Evolutionary conservation across 1,140 invertebrate genomes (phyloP).

Genomic region (Panonychus citri): DNA sequence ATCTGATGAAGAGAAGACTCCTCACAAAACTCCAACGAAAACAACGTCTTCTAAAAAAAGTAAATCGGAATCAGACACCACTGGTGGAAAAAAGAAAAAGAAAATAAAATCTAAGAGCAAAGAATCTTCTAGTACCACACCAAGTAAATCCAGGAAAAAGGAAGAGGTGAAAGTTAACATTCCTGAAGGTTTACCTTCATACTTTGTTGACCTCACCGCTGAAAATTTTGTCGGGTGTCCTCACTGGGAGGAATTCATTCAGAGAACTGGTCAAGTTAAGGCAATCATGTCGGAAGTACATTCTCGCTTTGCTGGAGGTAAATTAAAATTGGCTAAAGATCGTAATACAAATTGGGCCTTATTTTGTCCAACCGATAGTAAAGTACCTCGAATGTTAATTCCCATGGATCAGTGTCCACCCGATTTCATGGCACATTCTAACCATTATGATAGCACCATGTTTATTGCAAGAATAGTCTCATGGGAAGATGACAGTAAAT

Average conservation of each 20-base stretch:
- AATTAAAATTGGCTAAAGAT: slow-evolving; percentile 33
- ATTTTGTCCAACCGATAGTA: slow-evolving; percentile 44
- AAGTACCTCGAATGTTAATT: slow-evolving; percentile 44
- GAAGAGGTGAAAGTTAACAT: neutral
- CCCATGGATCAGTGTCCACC: slow-evolving; percentile 33
- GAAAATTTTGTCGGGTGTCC: slow-evolving; percentile 13
- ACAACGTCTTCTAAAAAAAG: too few species aligned
- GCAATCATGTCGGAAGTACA: slow-evolving; percentile 30
- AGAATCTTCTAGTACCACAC: neutral
- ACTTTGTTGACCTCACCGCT: neutral
- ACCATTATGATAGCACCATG: slow-evolving; percentile 32
- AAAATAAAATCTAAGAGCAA: too few species aligned
- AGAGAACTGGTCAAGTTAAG: slow-evolving; percentile 25
- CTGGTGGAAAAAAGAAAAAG: too few species aligned
- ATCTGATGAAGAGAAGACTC: too few species aligned
- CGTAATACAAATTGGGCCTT: slow-evolving; percentile 30
- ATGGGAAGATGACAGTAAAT: slow-evolving; percentile 34
- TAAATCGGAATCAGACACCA: too few species aligned
- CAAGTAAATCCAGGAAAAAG: slow-evolving; percentile 11
- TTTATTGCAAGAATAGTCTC: slow-evolving; percentile 42
- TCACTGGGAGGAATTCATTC: slow-evolving; percentile 17
- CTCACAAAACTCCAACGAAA: too few species aligned
- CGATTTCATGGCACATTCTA: slow-evolving; percentile 29
- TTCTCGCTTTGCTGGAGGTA: slow-evolving; percentile 37
- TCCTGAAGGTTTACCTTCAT: neutral